phyloP scores from a whole-genome alignment of 2,797 vertebrate species.

The Telmatherina bonti region DNA sequence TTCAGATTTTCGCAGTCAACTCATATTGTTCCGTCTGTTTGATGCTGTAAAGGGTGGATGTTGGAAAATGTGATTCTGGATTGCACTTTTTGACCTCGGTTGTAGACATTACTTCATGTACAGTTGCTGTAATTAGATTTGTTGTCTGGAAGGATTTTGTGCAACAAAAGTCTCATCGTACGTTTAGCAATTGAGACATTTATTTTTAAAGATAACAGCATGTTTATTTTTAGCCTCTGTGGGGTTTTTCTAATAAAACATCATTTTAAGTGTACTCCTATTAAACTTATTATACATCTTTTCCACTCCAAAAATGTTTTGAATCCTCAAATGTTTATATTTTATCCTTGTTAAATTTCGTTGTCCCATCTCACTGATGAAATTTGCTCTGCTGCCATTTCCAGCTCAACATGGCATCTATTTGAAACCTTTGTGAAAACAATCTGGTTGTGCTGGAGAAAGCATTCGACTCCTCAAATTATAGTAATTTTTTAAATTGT shows the following conservation, averaged over 20 bases:
- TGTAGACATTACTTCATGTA: slow-evolving; percentile 56
- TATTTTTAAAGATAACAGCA: neutral
- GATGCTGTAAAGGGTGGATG: slow-evolving; percentile 47
- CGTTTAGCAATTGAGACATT: neutral
- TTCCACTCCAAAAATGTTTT: slow-evolving; percentile 1
- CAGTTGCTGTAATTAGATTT: slow-evolving; percentile 45
- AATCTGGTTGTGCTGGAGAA: slow-evolving; percentile 30
- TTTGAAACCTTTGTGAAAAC: slow-evolving; percentile 42
- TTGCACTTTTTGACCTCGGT: slow-evolving; percentile 43
- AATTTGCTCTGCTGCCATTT: slow-evolving; percentile 36
- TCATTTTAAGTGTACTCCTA: slow-evolving; percentile 19
- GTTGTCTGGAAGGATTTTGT: slow-evolving; percentile 32
- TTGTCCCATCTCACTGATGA: slow-evolving; percentile 36
- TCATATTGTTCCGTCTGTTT: slow-evolving; percentile 44
- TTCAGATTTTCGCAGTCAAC: slow-evolving; percentile 46
- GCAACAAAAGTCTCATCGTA: slow-evolving; percentile 1
- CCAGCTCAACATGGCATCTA: slow-evolving; percentile 40
- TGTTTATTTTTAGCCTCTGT: neutral
- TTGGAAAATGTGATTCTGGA: slow-evolving; percentile 41
- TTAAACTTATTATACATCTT: slow-evolving; percentile 8
- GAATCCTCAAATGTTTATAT: slow-evolving; percentile 28
- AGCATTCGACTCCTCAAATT: slow-evolving; percentile 34
- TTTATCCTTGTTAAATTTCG: slow-evolving; percentile 41
- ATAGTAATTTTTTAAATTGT: slow-evolving; percentile 38
- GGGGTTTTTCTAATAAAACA: neutral